Evolutionary conservation across 1,140 invertebrate genomes (phyloP), one percentile per base, ranked within the genome.

Genomic region (Dufourea novaeangliae): DNA sequence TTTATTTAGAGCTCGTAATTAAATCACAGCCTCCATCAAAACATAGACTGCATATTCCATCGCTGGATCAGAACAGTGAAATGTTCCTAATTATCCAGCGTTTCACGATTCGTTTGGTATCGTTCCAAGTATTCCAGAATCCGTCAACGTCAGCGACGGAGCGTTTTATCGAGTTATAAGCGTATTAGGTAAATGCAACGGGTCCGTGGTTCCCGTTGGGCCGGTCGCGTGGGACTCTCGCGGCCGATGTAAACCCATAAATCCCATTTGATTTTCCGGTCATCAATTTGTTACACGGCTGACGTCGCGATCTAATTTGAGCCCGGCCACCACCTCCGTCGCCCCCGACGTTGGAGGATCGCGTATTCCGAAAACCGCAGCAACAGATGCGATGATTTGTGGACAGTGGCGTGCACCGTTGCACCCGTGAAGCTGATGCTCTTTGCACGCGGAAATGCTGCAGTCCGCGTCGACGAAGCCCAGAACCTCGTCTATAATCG

Each of bases 361-460:
- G 75, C 78, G 77, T 66, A 71, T 66, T 32, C 56, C 75, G 75
- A 85, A 88, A 87, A 86, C 86, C 78, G 59, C 87, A 84, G 83
- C 75, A 87, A 85, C 86, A 88, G 82, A 86, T 88, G 84, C 78
- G 73, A 80, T 88, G 80, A 88, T 88, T 88, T 86, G 84, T 86
- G 84, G 74, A 86, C 73, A 71, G 54, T 25, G 50, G 29, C 39
- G 54, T 73, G 78, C 69, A 69, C 77, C 62, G 41, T 29, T 59
- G 68, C 34, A 22, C 66, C 77, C 54, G 54, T 37, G 63, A 83
- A 63, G 52, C 67, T 84, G 71, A 84, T 80, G 73, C 59, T 17
- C 68, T 25, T 54, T 59, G 39, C 44, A 17, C 46, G 32, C 12
- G 46, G 8, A n/a, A 12, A 11, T 20, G 34, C 46, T 50, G 44